phyloP scores from a whole-genome alignment of 1,140 invertebrate genomes.

The Drosophila pectinifera region DNA sequence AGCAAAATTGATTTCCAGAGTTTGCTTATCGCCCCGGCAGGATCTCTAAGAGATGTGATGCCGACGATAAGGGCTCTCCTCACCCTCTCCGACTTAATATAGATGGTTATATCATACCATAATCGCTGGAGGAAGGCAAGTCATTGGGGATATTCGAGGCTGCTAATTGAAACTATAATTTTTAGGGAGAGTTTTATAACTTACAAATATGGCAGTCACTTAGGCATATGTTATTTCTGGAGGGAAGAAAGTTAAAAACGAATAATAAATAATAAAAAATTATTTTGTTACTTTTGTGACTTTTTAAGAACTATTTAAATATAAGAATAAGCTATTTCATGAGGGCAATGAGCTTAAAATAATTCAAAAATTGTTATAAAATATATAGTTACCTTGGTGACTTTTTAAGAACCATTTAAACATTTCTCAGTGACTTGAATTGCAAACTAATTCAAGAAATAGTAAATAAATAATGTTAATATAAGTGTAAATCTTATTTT shows the following conservation, averaged over 20 bases:
- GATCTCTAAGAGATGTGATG: constrained; percentile 76
- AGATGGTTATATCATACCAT: constrained; percentile 67
- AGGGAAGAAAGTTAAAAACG: too few relatives aligned
- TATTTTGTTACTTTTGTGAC: too few relatives aligned
- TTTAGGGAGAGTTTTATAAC: not conserved
- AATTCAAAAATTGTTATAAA: not conserved
- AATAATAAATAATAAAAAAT: too few relatives aligned
- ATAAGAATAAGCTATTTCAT: not conserved
- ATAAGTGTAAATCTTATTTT: too few relatives aligned
- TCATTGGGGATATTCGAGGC: constrained; percentile 56
- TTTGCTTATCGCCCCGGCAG: constrained; percentile 47
- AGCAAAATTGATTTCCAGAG: constrained; percentile 80
- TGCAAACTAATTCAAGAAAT: too few relatives aligned
- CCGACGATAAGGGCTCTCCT: constrained; percentile 49
- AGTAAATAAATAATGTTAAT: too few relatives aligned
- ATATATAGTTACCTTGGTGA: too few relatives aligned
- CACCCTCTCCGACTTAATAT: constrained; percentile 53
- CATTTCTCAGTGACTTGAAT: too few relatives aligned
- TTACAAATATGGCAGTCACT: not conserved
- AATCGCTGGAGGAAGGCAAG: constrained; percentile 58
- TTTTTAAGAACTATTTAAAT: too few relatives aligned
- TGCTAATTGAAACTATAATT: constrained; percentile 28
- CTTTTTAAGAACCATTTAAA: not conserved
- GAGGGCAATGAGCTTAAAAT: not conserved
- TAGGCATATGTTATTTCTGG: not conserved